Evolutionary conservation across 2,113 vertebrate genomes (phyloP).

Genomic region (Ailurus styani): DNA sequence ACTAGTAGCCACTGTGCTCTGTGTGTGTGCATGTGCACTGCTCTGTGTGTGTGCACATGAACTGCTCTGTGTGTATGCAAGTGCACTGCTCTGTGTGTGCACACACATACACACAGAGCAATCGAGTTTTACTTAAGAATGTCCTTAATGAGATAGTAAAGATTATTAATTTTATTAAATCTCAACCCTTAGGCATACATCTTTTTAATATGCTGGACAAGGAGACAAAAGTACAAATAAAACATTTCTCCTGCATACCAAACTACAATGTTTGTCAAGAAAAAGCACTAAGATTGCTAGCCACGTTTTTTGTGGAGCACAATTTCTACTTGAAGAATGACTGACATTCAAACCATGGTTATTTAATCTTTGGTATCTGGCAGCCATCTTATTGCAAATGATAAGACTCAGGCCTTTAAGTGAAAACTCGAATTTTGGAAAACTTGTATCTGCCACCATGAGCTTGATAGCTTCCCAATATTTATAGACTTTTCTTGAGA

Average conservation of each 20-base stretch:
- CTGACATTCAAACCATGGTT: background rate
- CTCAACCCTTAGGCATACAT: background rate
- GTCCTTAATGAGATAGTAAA: background rate
- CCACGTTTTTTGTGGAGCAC: background rate
- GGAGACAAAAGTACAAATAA: background rate
- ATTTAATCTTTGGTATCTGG: background rate
- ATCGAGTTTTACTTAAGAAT: constrained; percentile 12
- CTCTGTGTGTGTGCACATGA: no score
- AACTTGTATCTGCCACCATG: background rate
- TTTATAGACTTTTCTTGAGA: background rate
- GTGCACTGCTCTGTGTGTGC: no score
- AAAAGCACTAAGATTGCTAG: background rate
- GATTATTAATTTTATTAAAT: background rate
- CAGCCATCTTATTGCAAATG: background rate
- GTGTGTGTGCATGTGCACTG: background rate
- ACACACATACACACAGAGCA: background rate
- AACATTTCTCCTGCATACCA: background rate
- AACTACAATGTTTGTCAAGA: background rate
- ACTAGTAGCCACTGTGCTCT: background rate
- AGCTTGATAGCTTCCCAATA: background rate
- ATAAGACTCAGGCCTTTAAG: background rate
- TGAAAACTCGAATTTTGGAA: background rate
- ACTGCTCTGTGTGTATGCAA: background rate
- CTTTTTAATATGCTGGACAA: background rate
- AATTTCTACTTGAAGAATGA: background rate